A percentile compares a stretch with the other conserved stretches of the same genome.
These are phyloP conservation scores for Melanotaenia duboulayi DNA, from an alignment of 2,113 vertebrate species.

Conservation along the genomic window DNA sequence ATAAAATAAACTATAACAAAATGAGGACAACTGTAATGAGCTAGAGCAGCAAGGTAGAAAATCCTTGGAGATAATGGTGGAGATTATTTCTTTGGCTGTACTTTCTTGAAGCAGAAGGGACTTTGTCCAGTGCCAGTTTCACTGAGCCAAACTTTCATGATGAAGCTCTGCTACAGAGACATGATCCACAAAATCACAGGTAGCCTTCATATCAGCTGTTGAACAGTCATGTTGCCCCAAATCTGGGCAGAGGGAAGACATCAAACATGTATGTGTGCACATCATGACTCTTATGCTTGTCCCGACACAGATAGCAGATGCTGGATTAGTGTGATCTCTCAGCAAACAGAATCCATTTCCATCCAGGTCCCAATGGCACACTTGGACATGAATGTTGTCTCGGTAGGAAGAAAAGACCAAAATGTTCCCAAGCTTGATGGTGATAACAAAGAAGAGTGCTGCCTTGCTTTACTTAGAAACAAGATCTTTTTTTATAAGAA, in stretches of 20 bases:
- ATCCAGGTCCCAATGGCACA: background rate
- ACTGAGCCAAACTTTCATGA: conserved; percentile 18
- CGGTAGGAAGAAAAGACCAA: background rate
- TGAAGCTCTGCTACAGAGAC: conserved; percentile 15
- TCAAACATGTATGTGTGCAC: conserved; percentile 11
- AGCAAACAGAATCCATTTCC: conserved; percentile 36
- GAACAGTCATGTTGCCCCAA: too few relatives aligned
- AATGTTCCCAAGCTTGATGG: conserved; percentile 11
- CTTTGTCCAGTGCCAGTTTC: conserved; percentile 23
- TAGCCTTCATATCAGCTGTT: too few relatives aligned
- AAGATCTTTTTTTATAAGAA: too few relatives aligned
- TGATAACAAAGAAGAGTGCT: background rate
- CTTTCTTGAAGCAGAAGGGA: conserved; percentile 17
- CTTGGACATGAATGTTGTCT: conserved; percentile 1
- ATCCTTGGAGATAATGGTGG: too few relatives aligned
- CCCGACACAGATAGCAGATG: too few relatives aligned
- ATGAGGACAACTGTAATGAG: too few relatives aligned
- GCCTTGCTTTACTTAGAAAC: background rate
- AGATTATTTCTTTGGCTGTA: too few relatives aligned
- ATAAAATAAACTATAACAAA: too few relatives aligned
- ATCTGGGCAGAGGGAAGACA: background rate
- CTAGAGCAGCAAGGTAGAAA: too few relatives aligned
- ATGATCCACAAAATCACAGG: conserved; percentile 13
- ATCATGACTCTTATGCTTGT: conserved; percentile 1
- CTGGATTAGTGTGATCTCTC: conserved; percentile 41